Base-by-base conservation (phyloP, 2,113 vertebrate genomes). In the Paradoxurus hermaphroditus region DNA sequence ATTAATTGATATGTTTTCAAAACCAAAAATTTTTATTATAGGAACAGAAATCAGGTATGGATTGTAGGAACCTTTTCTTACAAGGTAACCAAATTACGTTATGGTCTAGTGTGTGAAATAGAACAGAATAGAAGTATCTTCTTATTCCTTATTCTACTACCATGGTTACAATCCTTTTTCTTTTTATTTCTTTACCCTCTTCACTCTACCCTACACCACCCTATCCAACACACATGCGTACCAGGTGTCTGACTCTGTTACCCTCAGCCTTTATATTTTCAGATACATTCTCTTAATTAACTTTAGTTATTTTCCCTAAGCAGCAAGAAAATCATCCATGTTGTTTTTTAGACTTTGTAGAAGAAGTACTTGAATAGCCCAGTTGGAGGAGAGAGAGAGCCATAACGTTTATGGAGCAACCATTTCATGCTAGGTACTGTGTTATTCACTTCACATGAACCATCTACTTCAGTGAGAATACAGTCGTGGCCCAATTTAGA, bases 221-320 rank as follows among this genome's bases (percentile, higher is more conserved):
- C 36, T 63, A 0, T n/a, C 75, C 72, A 21, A 15, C 67, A 44
- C 11, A 21, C 67, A 2, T 2, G 14, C 19, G 18, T 21, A 46
- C 13, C 68, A 59, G 39, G 9, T 39, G 21, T 13, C 51, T 91
- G 72, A 23, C 78, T 49, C 25, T 94, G 73, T 78, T 51, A 29
- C 19, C 51, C 62, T 68, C 13, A 19, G 49, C 63, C 10, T 49
- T 73, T 49, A 10, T 70, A 5, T 73, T 92, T 78, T 81, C 39
- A 82, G 67, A 16, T 73, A 7, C 8, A 23, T 53, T 79, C 21
- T 92, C 53, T 81, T 78, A 94, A 77, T 13, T 75, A 83, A 49
- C 73, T 75, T 56, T 70, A n/a, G 19, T 70, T 77, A 11, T 86
- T 92, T 95, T 79, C 82, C 82, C 44, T 90, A 87, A 97, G 51